Percentiles rank a stretch among this genome's conserved stretches.
These are phyloP conservation scores for Synanthedon tipuliformis DNA, from an alignment of 2,888 invertebrate species.

Conservation along the genomic window DNA sequence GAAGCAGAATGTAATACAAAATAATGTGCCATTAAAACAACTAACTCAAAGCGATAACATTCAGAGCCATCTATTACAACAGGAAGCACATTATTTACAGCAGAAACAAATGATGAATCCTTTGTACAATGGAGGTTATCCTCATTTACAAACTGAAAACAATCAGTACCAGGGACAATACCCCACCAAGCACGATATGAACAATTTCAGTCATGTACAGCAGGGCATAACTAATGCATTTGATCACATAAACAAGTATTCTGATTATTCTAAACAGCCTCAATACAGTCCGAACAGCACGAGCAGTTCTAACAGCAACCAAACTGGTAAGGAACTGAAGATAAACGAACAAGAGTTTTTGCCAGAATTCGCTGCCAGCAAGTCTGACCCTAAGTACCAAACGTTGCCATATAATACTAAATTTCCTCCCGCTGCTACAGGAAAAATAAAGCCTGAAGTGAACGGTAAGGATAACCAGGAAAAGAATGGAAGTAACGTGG, in stretches of 20 bases:
- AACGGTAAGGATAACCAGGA: slow-evolving; percentile 49
- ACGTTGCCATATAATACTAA: slow-evolving; percentile 91
- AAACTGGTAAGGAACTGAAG: slow-evolving; percentile 59
- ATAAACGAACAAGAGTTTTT: slow-evolving; percentile 68
- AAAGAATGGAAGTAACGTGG: slow-evolving; percentile 38
- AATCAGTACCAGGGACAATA: slow-evolving; percentile 51
- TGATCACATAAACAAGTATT: slow-evolving; percentile 60
- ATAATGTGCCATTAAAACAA: slow-evolving; percentile 67
- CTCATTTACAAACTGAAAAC: slow-evolving; percentile 45
- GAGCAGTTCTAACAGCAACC: slow-evolving; percentile 61
- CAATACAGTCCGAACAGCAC: slow-evolving; percentile 71
- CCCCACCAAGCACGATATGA: slow-evolving; percentile 49
- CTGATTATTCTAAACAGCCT: slow-evolving; percentile 61
- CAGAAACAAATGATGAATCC: slow-evolving; percentile 67
- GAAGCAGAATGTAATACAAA: slow-evolving; percentile 63
- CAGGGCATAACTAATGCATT: slow-evolving; percentile 61
- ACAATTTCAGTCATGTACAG: slow-evolving; percentile 48
- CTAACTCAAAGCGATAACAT: slow-evolving; percentile 61
- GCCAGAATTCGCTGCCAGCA: slow-evolving; percentile 81
- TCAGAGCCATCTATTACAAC: slow-evolving; percentile 55
- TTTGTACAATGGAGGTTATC: slow-evolving; percentile 51
- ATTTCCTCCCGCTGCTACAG: slow-evolving; percentile 74
- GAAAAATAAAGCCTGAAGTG: slow-evolving; percentile 48
- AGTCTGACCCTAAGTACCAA: slow-evolving; percentile 92
- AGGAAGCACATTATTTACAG: slow-evolving; percentile 65